A percentile compares a stretch with the other conserved stretches of the same genome.
phyloP scores from a whole-genome alignment of 2,113 vertebrate species.

The Oryzias melastigma region DNA sequence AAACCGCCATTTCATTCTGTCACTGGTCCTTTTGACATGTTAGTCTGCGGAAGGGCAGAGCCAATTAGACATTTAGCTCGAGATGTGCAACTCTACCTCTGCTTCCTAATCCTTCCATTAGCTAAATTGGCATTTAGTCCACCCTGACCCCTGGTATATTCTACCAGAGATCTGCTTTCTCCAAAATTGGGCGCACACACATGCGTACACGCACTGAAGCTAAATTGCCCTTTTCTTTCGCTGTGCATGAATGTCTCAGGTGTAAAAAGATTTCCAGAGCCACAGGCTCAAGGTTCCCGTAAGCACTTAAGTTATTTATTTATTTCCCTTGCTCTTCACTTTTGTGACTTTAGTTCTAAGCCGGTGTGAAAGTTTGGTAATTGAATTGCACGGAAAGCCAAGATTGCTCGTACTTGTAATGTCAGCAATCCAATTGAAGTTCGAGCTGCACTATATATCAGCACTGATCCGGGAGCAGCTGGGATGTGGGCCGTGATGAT shows the following conservation, averaged over 20 bases:
- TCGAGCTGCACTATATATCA: conserved; percentile 56
- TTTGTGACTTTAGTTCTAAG: conserved; percentile 44
- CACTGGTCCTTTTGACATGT: conserved; percentile 23
- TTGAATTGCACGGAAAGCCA: conserved; percentile 57
- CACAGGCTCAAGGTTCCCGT: conserved; percentile 34
- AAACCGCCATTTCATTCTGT: conserved; percentile 24
- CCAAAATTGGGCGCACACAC: conserved; percentile 31
- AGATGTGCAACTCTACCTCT: conserved; percentile 44
- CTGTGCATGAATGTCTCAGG: conserved; percentile 37
- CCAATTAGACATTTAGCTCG: conserved; percentile 42
- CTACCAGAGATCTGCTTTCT: conserved; percentile 34
- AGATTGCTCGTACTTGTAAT: conserved; percentile 62
- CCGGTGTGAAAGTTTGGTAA: conserved; percentile 63
- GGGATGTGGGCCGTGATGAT: conserved; percentile 42
- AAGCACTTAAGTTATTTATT: conserved; percentile 33
- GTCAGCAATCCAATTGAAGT: conserved; percentile 64
- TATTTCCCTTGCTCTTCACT: conserved; percentile 25
- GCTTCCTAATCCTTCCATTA: conserved; percentile 65
- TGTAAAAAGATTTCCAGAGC: conserved; percentile 37
- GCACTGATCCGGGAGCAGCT: conserved; percentile 62
- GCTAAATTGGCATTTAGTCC: conserved; percentile 59
- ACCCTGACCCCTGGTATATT: conserved; percentile 37
- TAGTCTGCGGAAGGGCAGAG: conserved; percentile 16
- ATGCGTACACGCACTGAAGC: not conserved
- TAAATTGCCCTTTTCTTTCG: conserved; percentile 24